Evolutionary conservation across 1,140 invertebrate species (phyloP).

Genomic region (Eumeta japonica): DNA sequence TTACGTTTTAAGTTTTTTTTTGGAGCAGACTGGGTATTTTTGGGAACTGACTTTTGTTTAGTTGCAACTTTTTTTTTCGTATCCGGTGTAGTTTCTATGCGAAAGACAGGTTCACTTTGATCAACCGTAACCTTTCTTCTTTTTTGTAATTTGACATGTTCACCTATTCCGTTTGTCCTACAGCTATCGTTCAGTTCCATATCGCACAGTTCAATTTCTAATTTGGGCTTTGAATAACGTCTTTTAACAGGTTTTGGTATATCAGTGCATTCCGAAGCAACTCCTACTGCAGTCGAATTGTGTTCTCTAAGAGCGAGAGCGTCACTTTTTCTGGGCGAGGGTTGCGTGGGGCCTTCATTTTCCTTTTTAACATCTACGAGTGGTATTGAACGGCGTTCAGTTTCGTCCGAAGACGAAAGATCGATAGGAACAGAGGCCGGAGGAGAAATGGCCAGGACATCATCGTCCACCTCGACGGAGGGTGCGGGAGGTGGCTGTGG

Average conservation of each 20-base stretch:
- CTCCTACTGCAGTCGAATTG: constrained; percentile 25
- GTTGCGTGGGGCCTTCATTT: constrained; percentile 41
- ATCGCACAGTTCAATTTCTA: constrained; percentile 53
- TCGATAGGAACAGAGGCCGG: constrained; percentile 44
- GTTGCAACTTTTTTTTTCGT: constrained; percentile 26
- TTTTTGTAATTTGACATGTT: constrained; percentile 57
- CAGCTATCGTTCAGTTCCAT: constrained; percentile 45
- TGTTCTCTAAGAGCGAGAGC: constrained; percentile 47
- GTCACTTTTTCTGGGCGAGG: constrained; percentile 34
- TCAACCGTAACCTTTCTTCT: constrained; percentile 57
- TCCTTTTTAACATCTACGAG: constrained; percentile 54
- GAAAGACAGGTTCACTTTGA: constrained; percentile 26
- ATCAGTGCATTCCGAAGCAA: constrained; percentile 21
- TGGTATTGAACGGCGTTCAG: constrained; percentile 26
- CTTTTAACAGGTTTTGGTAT: constrained; percentile 36
- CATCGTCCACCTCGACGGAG: constrained; percentile 37
- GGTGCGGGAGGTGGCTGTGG: constrained; percentile 22
- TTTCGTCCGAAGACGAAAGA: constrained; percentile 49
- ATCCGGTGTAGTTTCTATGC: constrained; percentile 32
- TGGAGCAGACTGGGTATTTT: constrained; percentile 20
- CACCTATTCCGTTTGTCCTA: constrained; percentile 54
- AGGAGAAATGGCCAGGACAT: constrained; percentile 46
- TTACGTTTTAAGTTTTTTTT: constrained; percentile 42
- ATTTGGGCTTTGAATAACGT: constrained; percentile 45
- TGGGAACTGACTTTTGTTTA: constrained; percentile 29